phyloP scores from a whole-genome alignment of 1,140 invertebrate genomes.

The Bombus confusus region DNA sequence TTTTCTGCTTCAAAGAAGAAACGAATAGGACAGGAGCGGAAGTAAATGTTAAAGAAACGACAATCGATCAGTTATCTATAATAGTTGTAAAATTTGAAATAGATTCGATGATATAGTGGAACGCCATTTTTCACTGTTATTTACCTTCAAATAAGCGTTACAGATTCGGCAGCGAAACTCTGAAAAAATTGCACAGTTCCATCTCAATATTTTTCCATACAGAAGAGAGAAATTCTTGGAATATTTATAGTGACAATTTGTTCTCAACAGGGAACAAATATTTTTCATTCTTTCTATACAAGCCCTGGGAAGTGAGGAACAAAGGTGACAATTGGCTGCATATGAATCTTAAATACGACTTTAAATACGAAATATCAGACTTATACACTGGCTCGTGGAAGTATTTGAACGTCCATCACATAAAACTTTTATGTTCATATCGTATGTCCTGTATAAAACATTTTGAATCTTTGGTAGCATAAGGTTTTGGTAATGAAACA shows the following conservation, averaged over 20 bases:
- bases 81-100: not conserved
- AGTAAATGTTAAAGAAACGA: not conserved
- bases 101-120: too few relatives aligned
- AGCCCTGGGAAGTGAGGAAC: fast-evolving
- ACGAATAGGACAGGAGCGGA: not conserved
- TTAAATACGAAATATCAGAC: not conserved
- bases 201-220: not conserved
- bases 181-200: not conserved
- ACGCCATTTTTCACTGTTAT: not conserved
- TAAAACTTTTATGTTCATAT: too few relatives aligned
- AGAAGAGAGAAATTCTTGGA: not conserved
- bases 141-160: not conserved
- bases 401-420: too few relatives aligned
- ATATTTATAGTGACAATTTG: not conserved
- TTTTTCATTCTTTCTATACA: not conserved
- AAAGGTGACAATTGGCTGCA: not conserved
- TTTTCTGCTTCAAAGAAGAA: not conserved
- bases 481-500: too few relatives aligned
- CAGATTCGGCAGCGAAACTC: not conserved
- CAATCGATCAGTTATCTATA: not conserved
- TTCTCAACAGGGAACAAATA: not conserved
- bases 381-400: too few relatives aligned
- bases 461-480: too few relatives aligned
- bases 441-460: too few relatives aligned
- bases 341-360: not conserved